A percentile compares a stretch with the other conserved stretches of the same genome.
Conservation (phyloP, 2,888 invertebrate species). For the Siphlonurus alternatus region DNA sequence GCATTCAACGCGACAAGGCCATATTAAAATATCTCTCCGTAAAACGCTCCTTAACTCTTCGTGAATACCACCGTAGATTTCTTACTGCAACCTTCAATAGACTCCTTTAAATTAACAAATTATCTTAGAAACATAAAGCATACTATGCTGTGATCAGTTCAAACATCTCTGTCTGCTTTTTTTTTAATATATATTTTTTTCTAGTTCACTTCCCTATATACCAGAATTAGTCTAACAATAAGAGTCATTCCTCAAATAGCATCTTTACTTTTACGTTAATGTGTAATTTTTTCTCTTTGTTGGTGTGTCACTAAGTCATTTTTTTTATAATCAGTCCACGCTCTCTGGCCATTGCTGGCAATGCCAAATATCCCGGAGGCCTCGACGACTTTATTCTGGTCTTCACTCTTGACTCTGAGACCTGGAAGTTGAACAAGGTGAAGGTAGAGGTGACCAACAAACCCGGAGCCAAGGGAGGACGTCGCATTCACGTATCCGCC, state of each 20-base stretch:
- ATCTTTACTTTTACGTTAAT: background rate
- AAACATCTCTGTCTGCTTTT: no score
- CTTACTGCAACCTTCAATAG: no score
- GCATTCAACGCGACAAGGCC: no score
- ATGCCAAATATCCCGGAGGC: slow-evolving; percentile 1
- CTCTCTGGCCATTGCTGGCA: background rate
- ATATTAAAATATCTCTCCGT: no score
- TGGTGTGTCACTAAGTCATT: background rate
- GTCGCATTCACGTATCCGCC: slow-evolving; percentile 43
- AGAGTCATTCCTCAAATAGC: background rate
- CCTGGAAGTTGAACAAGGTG: slow-evolving; percentile 44
- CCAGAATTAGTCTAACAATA: no score
- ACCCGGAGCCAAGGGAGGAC: slow-evolving; percentile 33
- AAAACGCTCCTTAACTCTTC: no score
- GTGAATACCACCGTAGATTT: no score
- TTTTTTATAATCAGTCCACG: background rate
- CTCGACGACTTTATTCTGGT: slow-evolving; percentile 25
- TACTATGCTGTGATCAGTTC: no score
- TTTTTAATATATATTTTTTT: no score
- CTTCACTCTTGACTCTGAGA: slow-evolving; percentile 41
- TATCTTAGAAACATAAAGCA: no score
- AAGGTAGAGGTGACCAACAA: slow-evolving; percentile 44
- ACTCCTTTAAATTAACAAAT: no score
- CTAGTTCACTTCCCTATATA: no score
- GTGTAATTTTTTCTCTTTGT: background rate